Base-by-base conservation (phyloP, 2,797 vertebrate species). In the Syndactyla subalaris region DNA sequence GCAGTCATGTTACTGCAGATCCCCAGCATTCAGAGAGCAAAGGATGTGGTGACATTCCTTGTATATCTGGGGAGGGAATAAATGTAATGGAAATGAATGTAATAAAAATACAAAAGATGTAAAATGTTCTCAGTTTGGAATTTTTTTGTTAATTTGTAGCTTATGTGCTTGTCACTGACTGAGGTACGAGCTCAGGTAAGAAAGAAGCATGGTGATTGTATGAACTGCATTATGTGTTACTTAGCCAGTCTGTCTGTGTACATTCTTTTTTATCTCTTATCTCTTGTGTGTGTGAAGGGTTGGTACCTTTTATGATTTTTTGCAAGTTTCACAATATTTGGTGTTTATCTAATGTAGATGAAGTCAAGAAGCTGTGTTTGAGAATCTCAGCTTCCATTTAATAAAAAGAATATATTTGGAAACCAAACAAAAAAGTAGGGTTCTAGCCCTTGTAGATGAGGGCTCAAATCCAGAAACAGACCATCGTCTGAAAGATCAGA, bases 21-120 rank as follows among this genome's bases (percentile, higher is more conserved):
- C 51, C 67, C 58, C 52, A 63, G 46, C 79, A 75, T 59, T 34
- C 70, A 55, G 85, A 94, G 63, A 30, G 68, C 36, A 51, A 80
- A 93, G 55, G 67, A 54, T 54, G 12, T 46, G 46, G 23, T 71
- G 59, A 59, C 55, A 85, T 91, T 68, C 52, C 65, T 88, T 96
- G 85, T 49, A n/a, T 72, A 77, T 74, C 52, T 5, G 39, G 75
- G 87, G 84, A 73, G 84, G 71, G 67, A 79, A 86, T 92, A 79
- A 87, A 67, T 96, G 93, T 96, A 94, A 93, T 49, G 38, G 79
- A 95, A 94, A 92, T 80, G 62, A 97, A 96, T 89, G 93, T 94
- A 97, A 96, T 97, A 97, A 97, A 97, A 85, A 48, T 59, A 79
- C 26, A 81, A 87, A 92, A 93, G 5, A 81, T 48, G 43, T 67